Percentiles rank a stretch among this genome's conserved stretches.
These are phyloP conservation scores for Babyrousa celebensis DNA, from an alignment of 2,797 vertebrate genomes.

Conservation along the genomic window DNA sequence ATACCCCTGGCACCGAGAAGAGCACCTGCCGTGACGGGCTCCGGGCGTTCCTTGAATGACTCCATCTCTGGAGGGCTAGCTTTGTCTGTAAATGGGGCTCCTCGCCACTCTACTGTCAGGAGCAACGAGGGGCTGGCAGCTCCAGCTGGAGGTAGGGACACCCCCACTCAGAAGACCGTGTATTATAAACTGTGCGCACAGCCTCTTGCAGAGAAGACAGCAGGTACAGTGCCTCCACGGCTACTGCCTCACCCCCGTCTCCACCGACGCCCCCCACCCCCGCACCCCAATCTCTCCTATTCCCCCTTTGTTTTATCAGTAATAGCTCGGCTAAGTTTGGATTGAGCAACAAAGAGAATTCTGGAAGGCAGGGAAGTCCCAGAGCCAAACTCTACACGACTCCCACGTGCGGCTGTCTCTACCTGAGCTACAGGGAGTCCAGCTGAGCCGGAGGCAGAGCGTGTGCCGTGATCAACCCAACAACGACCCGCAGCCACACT, in stretches of 20 bases:
- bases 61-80: not conserved
- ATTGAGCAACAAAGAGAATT: not conserved
- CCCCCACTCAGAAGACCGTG: not conserved
- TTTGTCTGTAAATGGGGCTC: rapidly evolving
- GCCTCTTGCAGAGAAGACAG: not conserved
- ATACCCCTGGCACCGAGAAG: not conserved
- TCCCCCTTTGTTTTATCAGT: not conserved
- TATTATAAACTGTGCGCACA: rapidly evolving
- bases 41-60: rapidly evolving
- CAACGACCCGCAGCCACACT: rapidly evolving
- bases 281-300: not conserved
- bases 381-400: no score
- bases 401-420: not conserved
- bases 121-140: no score
- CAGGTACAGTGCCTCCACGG: rapidly evolving
- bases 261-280: not conserved
- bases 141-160: not conserved
- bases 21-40: rapidly evolving
- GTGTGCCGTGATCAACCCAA: rapidly evolving
- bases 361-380: not conserved
- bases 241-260: rapidly evolving
- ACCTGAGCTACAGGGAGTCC: not conserved
- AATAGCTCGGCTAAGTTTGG: not conserved
- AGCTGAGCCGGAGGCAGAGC: rapidly evolving
- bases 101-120: no score